These are phyloP conservation scores for Sula dactylatra DNA, from an alignment of 2,113 vertebrate species.

Conservation along the genomic window DNA sequence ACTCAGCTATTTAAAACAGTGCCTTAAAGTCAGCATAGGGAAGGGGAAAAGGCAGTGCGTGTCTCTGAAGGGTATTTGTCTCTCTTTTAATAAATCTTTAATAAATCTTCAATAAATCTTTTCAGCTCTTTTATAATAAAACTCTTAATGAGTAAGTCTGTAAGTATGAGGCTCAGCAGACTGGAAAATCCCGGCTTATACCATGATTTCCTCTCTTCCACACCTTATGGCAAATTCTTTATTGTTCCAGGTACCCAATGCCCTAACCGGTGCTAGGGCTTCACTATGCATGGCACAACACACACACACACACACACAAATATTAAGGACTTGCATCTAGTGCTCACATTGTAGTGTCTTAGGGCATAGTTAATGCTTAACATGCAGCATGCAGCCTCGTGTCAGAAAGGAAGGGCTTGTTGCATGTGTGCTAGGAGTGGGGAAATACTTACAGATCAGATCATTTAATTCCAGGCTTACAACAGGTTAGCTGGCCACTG, in stretches of 20 bases:
- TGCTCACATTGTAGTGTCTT: not conserved
- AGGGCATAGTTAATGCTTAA: not conserved
- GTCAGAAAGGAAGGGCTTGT: not conserved
- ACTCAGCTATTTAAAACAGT: not conserved
- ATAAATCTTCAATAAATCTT: not conserved
- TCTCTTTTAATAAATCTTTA: not conserved
- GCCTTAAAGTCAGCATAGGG: not conserved
- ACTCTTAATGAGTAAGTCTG: not conserved
- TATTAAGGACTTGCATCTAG: not conserved
- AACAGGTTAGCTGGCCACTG: not conserved
- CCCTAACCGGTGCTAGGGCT: not conserved
- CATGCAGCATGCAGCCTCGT: not conserved
- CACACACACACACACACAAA: accelerated
- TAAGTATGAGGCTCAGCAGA: not conserved
- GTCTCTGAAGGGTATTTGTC: not conserved
- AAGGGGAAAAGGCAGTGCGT: not conserved
- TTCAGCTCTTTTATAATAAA: not conserved
- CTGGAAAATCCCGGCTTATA: conserved; percentile 16
- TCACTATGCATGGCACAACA: not conserved
- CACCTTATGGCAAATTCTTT: not conserved
- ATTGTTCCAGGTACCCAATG: not conserved
- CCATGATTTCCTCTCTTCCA: not conserved
- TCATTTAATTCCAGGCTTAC: not conserved
- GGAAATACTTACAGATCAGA: not conserved
- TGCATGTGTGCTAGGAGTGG: accelerated